Conservation (phyloP, 1,140 invertebrate species). For the Campoletis sonorensis region DNA sequence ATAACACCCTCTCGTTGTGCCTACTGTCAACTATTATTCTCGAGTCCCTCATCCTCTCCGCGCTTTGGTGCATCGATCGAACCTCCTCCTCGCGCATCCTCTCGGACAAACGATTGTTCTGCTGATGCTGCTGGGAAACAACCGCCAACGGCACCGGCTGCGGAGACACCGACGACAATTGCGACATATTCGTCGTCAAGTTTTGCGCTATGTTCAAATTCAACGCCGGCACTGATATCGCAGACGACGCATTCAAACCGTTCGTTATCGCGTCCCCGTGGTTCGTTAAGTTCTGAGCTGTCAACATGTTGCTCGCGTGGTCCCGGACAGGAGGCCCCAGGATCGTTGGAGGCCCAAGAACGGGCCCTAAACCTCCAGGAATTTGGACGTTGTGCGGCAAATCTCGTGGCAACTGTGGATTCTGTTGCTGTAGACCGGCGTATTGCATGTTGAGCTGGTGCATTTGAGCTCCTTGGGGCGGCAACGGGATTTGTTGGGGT, state of each 20-base stretch:
- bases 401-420: constrained; percentile 71
- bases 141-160: constrained; percentile 71
- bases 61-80: constrained; percentile 56
- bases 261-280: constrained; percentile 63
- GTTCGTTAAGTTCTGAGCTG: constrained; percentile 61
- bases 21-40: constrained; percentile 42
- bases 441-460: constrained; percentile 73
- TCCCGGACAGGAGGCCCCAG: constrained; percentile 52
- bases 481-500: constrained; percentile 3
- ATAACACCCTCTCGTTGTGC: constrained; percentile 49
- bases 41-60: constrained; percentile 65
- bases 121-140: constrained; percentile 61
- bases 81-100: constrained; percentile 53
- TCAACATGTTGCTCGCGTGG: constrained; percentile 59
- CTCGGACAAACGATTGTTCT: constrained; percentile 58
- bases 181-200: constrained; percentile 66
- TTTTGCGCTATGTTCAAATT: constrained; percentile 72
- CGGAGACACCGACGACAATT: constrained; percentile 64
- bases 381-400: constrained; percentile 68
- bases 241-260: constrained; percentile 48
- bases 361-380: constrained; percentile 38
- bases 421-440: constrained; percentile 60
- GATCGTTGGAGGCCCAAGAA: constrained; percentile 45
- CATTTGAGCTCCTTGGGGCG: constrained; percentile 51
- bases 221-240: constrained; percentile 64